Base-by-base conservation (phyloP, 2,888 invertebrate species). In the Thecocarcelia acutangulata region DNA sequence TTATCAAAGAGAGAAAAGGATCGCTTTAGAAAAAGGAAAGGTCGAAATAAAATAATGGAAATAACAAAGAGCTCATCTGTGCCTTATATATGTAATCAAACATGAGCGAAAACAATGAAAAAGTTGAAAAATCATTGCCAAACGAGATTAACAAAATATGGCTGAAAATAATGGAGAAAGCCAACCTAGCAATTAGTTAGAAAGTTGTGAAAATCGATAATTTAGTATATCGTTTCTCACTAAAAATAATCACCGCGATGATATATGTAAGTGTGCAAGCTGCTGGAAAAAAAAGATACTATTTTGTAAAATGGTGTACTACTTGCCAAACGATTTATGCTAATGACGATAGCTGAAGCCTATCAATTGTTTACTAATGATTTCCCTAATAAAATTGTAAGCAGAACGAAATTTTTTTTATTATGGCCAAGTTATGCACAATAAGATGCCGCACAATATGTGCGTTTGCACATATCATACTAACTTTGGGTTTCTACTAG, bases 401-500 rank as follows among this genome's bases (percentile, higher is more conserved):
- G 37, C 37, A 37, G 37, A 9, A 37, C 37, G 9, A 37, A 4
- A 37, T 37, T 37, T 37, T 37, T 37, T 9, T 6, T 6, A 37
- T 37, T 37, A 6, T 6, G 37, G 9, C 37, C 48, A 76, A 13
- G 44, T 44, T 42, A 11, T 42, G 42, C 12, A 42, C 13, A 24
- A 37, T n/a, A n/a, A n/a, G n/a, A n/a, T n/a, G n/a, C n/a, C n/a
- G n/a, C n/a, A n/a, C n/a, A n/a, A n/a, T n/a, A n/a, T n/a, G n/a
- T n/a, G n/a, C n/a, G n/a, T n/a, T n/a, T n/a, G n/a, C n/a, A n/a
- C n/a, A n/a, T n/a, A 37, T 9, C 59, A 76, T 40, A 50, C 50
- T 13, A 61, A 76, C 46, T 76, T 76, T 28, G 66, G 37, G 17
- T 76, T 76, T 76, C 50, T 76, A 48, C 40, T 68, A 52, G 50